These are phyloP conservation scores for Drosophila sulfurigaster DNA, from an alignment of 1,140 invertebrate genomes.

Conservation along the genomic window DNA sequence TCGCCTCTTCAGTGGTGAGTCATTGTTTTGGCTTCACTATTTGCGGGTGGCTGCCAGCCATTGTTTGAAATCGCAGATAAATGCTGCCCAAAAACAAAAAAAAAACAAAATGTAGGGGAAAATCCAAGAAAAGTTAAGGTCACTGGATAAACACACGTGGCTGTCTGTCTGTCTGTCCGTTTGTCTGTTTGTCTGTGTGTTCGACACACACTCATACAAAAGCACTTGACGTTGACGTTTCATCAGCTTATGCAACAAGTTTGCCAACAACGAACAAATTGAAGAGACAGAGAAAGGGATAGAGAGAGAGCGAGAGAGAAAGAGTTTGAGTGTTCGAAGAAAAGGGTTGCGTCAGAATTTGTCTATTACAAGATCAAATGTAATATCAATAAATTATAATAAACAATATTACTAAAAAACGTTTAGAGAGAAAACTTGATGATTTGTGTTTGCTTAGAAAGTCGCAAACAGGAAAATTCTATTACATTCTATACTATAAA, in stretches of 20 bases:
- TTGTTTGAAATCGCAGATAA: conserved; percentile 24
- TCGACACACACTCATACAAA: neutral
- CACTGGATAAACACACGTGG: conserved; percentile 16
- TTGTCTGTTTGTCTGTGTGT: neutral
- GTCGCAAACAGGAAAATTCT: no score
- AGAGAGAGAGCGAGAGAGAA: no score
- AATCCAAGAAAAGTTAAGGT: conserved; percentile 40
- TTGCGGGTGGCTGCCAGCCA: conserved; percentile 5
- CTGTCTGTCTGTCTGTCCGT: no score
- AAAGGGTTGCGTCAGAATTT: no score
- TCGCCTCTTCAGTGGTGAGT: conserved; percentile 3
- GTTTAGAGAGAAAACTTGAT: no score
- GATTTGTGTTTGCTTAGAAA: no score
- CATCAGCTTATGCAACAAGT: conserved; percentile 9
- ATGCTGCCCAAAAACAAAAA: conserved; percentile 19
- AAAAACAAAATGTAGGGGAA: conserved; percentile 15
- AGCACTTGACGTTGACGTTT: neutral
- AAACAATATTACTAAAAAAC: no score
- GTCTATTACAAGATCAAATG: no score
- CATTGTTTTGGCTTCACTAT: conserved; percentile 11
- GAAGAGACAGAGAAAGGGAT: no score
- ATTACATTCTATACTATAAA: no score
- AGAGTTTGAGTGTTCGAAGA: no score
- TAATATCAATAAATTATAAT: no score
- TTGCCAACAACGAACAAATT: neutral